Conservation (phyloP, 2,113 vertebrate species). For the Mormoops blainvillei region DNA sequence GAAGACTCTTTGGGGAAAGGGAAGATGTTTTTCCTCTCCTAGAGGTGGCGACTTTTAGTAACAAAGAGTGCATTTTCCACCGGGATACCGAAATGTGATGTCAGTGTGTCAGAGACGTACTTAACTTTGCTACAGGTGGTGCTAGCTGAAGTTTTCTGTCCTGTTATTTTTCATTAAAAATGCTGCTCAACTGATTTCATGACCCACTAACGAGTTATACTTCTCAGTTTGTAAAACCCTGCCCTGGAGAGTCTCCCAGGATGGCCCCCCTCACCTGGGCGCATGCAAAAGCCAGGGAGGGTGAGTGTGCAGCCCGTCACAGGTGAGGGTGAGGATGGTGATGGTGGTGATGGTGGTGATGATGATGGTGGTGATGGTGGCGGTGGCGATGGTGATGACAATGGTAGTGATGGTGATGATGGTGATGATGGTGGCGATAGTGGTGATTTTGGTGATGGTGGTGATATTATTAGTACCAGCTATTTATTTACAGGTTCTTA, state of each 20-base stretch:
- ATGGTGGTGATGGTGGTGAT: rapidly evolving
- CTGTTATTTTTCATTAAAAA: background rate
- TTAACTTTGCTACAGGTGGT: background rate
- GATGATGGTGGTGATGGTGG: rapidly evolving
- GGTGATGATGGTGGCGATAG: rapidly evolving
- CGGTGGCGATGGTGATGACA: rapidly evolving
- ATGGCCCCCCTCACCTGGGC: background rate
- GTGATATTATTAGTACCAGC: background rate
- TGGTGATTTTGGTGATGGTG: rapidly evolving
- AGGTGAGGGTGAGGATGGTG: rapidly evolving
- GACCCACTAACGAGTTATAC: background rate
- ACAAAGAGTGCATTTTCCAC: background rate
- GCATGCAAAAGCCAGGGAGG: background rate
- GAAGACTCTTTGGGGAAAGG: background rate
- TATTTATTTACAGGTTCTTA: background rate
- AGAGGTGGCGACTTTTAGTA: background rate
- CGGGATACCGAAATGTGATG: background rate
- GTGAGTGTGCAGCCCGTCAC: background rate
- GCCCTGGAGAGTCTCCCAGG: background rate
- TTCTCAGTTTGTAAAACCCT: background rate
- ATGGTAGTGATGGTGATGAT: rapidly evolving
- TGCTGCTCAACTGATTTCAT: background rate
- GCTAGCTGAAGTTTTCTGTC: background rate
- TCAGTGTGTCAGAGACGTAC: background rate
- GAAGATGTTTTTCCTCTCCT: background rate